phyloP scores from a whole-genome alignment of 2,797 vertebrate species.

The Distichodus sexfasciatus region DNA sequence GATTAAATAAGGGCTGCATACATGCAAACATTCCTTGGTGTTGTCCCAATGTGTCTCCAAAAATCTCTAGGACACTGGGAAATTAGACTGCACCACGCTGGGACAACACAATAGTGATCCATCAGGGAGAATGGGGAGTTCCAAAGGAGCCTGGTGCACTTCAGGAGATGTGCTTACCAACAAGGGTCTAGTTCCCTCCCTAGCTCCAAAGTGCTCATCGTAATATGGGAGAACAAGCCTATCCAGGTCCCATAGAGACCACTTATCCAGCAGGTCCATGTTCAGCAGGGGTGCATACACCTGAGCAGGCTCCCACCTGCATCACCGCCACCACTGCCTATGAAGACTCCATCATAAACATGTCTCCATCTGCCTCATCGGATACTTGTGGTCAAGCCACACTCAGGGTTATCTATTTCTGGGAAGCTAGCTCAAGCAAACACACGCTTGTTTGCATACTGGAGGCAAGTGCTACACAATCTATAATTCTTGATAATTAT shows the following conservation, averaged over 20 bases:
- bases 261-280: constrained; percentile 53
- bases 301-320: constrained; percentile 1
- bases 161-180: constrained; percentile 39
- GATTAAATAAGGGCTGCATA: no score
- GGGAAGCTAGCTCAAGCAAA: not conserved
- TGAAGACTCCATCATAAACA: not conserved
- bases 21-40: no score
- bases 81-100: constrained; percentile 12
- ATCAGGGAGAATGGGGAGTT: constrained; percentile 63
- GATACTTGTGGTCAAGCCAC: not conserved
- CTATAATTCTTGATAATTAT: not conserved
- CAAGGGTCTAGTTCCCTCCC: constrained; percentile 32
- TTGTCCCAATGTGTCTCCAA: not conserved
- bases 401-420: constrained; percentile 18
- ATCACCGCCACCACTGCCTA: constrained; percentile 7
- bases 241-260: constrained; percentile 58
- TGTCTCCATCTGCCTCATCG: not conserved
- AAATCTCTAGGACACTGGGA: not conserved
- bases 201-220: constrained; percentile 6
- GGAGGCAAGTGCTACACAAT: not conserved
- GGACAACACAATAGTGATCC: constrained; percentile 59
- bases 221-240: constrained; percentile 6
- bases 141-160: constrained; percentile 50
- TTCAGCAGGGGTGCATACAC: constrained; percentile 20
- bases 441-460: not conserved